Evolutionary conservation across 2,113 vertebrate species (phyloP).

Genomic region (Alosa alosa): DNA sequence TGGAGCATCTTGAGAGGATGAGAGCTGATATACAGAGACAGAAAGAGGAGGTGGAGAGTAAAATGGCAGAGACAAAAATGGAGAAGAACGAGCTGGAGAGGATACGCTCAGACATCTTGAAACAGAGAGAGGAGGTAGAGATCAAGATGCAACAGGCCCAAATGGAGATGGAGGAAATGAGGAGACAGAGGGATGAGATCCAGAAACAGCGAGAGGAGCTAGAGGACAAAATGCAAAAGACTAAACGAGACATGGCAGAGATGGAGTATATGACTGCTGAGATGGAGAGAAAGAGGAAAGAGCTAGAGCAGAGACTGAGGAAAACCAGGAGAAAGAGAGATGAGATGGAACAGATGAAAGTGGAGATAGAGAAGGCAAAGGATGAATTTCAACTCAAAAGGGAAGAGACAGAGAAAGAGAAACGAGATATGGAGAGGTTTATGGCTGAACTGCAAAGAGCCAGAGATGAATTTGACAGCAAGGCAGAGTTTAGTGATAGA

Average conservation of each 20-base stretch:
- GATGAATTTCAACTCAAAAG: conserved; percentile 23
- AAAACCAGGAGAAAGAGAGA: conserved; percentile 28
- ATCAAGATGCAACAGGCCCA: conserved; percentile 33
- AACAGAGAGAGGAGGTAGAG: conserved; percentile 41
- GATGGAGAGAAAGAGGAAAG: conserved; percentile 21
- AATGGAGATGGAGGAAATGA: conserved; percentile 43
- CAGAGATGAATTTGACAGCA: conserved; percentile 24
- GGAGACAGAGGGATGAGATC: conserved; percentile 28
- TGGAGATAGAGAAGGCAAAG: conserved; percentile 26
- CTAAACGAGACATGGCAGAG: conserved; percentile 14
- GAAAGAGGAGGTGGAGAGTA: conserved; percentile 26
- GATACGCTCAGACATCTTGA: conserved; percentile 34
- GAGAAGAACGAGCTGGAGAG: conserved; percentile 41
- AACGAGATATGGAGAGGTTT: conserved; percentile 23
- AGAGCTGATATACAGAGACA: conserved; percentile 8
- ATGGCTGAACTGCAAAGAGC: conserved; percentile 29
- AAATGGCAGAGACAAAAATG: conserved; percentile 18
- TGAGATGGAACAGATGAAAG: conserved; percentile 26
- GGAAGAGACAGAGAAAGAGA: conserved; percentile 41
- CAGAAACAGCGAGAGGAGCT: conserved; percentile 29
- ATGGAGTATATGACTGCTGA: conserved; percentile 26
- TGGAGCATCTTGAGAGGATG: neutral
- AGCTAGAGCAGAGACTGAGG: conserved; percentile 15
- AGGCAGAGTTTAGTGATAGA: neutral
- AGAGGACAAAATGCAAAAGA: conserved; percentile 6